phyloP scores from a whole-genome alignment of 92 coral and sea anemone species.

The Epizoanthus ramosus region DNA sequence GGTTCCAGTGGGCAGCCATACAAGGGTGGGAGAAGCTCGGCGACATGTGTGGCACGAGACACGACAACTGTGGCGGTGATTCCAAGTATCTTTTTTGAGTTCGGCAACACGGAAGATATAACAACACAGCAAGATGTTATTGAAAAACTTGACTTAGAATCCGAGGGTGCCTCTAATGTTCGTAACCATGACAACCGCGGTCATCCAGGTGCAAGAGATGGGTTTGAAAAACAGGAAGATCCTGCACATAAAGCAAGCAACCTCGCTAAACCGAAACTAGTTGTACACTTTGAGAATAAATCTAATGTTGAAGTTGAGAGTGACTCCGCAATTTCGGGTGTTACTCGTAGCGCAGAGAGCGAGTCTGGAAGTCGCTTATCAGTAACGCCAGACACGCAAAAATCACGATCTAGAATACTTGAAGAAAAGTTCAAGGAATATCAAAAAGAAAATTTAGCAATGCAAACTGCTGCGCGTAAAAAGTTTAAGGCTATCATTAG shows the following conservation, averaged over 20 bases:
- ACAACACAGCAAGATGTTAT: neutral
- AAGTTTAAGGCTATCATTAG: conserved; percentile 48
- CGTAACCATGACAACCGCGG: neutral
- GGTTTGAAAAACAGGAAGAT: neutral
- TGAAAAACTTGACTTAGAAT: neutral
- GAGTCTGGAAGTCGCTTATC: neutral
- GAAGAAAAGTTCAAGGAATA: conserved; percentile 28
- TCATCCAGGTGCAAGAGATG: neutral
- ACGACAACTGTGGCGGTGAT: no score
- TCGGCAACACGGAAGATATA: neutral
- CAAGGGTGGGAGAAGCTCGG: neutral
- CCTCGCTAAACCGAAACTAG: neutral
- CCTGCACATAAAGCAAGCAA: neutral
- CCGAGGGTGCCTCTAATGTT: neutral
- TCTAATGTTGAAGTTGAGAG: neutral
- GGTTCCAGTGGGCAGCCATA: neutral
- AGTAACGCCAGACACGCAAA: neutral
- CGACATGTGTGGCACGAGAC: neutral
- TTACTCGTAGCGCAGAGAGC: neutral
- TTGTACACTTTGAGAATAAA: neutral
- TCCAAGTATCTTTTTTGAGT: neutral
- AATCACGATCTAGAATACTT: neutral
- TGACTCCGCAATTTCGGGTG: neutral
- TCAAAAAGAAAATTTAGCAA: conserved; percentile 47
- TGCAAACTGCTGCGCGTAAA: conserved; percentile 50